Conservation (phyloP, 2,888 invertebrate species). For the Drosophila longiperda region DNA sequence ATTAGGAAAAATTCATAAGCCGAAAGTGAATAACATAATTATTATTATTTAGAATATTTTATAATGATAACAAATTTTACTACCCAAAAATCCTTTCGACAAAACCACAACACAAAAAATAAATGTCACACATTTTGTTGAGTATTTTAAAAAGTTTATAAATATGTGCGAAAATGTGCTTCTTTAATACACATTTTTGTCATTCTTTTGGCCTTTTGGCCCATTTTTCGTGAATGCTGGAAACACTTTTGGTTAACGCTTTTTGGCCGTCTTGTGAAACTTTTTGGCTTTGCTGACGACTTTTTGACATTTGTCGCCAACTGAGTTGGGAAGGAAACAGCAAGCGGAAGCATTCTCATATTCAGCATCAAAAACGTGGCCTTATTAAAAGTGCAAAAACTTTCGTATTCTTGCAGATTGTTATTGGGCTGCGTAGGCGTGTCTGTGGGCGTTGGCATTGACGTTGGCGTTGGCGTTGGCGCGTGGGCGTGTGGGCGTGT, state of each 20-base stretch:
- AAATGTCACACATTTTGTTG: not conserved
- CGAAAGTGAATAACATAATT: not conserved
- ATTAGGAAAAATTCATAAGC: not conserved
- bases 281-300: slow-evolving; percentile 59
- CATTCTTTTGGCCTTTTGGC: not conserved
- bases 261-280: slow-evolving; percentile 33
- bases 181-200: not conserved
- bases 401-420: slow-evolving; percentile 48
- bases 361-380: slow-evolving; percentile 71
- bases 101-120: not conserved
- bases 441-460: not conserved
- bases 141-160: not conserved
- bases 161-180: not conserved
- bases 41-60: not conserved
- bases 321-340: slow-evolving; percentile 33
- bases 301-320: slow-evolving; percentile 72
- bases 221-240: not conserved
- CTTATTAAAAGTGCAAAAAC: slow-evolving; percentile 76
- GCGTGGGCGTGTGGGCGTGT: too few relatives aligned
- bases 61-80: not conserved
- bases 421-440: slow-evolving; percentile 19
- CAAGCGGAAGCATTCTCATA: slow-evolving; percentile 37
- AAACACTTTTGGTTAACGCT: slow-evolving; percentile 3
- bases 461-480: not conserved
- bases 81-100: fast-evolving